These are phyloP conservation scores for Drosophila macrospina DNA, from an alignment of 2,888 invertebrate species.

Conservation along the genomic window DNA sequence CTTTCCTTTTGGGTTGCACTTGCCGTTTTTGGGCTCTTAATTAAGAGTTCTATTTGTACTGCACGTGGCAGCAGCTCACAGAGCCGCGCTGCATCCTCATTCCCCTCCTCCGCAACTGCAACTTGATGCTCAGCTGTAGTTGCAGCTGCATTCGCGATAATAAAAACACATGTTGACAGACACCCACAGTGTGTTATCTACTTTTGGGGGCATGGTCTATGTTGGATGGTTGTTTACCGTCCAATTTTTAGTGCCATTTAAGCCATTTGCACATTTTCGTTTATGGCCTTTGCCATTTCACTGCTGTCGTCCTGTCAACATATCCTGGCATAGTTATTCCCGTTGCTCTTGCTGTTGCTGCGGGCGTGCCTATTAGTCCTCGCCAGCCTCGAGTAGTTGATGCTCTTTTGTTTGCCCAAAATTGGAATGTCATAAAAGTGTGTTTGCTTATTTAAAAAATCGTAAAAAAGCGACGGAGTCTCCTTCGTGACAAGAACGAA, in stretches of 20 bases:
- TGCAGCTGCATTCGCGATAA: conserved; percentile 56
- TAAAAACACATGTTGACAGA: conserved; percentile 73
- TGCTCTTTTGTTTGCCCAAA: conserved; percentile 60
- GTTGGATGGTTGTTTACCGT: conserved; percentile 29
- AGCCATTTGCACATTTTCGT: conserved; percentile 75
- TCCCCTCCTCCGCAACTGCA: no score
- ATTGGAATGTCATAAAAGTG: conserved; percentile 80
- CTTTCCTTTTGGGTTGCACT: conserved; percentile 31
- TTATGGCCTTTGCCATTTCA: conserved; percentile 67
- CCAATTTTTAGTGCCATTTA: conserved; percentile 68
- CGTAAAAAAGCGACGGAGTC: conserved; percentile 53
- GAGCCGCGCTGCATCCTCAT: no score
- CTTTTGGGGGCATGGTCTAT: conserved; percentile 11
- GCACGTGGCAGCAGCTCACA: conserved; percentile 11
- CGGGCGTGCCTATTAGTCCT: conserved; percentile 50
- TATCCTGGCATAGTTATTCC: conserved; percentile 36
- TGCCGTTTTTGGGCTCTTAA: conserved; percentile 57
- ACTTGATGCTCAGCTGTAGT: not conserved
- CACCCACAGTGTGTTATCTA: conserved; percentile 22
- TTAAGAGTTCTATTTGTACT: conserved; percentile 66
- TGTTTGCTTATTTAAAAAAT: conserved; percentile 75
- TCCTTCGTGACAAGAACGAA: conserved; percentile 31
- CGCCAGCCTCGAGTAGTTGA: conserved; percentile 46
- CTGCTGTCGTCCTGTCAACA: conserved; percentile 51
- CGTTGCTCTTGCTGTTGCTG: conserved; percentile 22